Base-by-base conservation (phyloP, 2,797 vertebrate genomes). In the Halcyon badia region DNA sequence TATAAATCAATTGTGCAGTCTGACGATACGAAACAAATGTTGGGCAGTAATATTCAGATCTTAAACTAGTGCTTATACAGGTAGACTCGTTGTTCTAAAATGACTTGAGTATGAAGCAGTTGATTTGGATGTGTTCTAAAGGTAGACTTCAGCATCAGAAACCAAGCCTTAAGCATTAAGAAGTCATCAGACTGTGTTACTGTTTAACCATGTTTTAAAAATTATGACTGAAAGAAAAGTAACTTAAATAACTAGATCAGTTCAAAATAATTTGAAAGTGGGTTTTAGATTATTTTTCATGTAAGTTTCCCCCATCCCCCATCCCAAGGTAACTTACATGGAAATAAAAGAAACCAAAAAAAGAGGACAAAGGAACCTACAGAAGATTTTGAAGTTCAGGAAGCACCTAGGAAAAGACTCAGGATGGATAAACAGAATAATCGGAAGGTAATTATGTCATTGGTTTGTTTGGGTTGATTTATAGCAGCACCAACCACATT, bases 401-500 rank as follows among this genome's bases (percentile, higher is more conserved):
- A 98, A 57, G 91, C 93, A 62, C 98, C 98, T 92, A 97, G 98
- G 95, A 98, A 98, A 94, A 98, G 98, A 94, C 98, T 98, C 95
- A 97, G 98, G 96, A 96, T 96, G 46, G 98, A 98, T 87, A 98
- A 98, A 96, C 98, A 97, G 68, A 93, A 97, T 96, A 98, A 97
- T 95, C 98, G 97, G 96, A 98, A 98, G 98, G 98, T 98, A 98
- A 98, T 84, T 86, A 79, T 88, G 46, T 70, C 5, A 4, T 82
- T 95, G 90, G 81, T 73, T 94, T 91, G 83, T 95, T 92, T 84
- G 92, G 87, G 68, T 96, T 80, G 48, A 26, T 94, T 96, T 78
- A 78, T 96, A 92, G 72, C 71, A 90, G 87, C 93, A 96, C 75
- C 89, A 69, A 5, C 87, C 49, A 60, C 87, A 79, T 89, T 97